These are phyloP conservation scores for Paramormyrops hopkinsi DNA, from an alignment of 2,797 vertebrate genomes.

Conservation along the genomic window DNA sequence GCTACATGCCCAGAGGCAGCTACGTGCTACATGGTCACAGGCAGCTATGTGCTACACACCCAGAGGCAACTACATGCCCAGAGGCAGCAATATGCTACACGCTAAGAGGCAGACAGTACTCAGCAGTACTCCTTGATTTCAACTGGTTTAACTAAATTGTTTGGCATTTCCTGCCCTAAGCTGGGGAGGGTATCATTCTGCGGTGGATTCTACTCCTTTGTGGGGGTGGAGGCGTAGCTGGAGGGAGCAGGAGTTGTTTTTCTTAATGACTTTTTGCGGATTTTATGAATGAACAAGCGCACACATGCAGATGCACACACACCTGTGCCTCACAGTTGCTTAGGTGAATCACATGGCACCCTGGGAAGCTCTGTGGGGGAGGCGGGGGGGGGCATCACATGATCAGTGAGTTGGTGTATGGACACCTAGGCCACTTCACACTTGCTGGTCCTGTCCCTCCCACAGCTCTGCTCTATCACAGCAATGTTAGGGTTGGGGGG, in stretches of 20 bases:
- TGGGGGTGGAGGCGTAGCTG: neutral
- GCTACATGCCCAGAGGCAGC: too few species aligned
- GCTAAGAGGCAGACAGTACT: neutral
- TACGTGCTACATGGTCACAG: too few species aligned
- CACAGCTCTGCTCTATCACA: constrained; percentile 47
- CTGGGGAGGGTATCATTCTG: neutral
- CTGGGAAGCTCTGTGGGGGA: neutral
- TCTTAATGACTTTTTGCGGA: neutral
- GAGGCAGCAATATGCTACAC: neutral
- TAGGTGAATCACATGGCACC: neutral
- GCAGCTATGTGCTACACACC: neutral
- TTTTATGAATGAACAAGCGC: neutral
- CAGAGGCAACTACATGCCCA: neutral
- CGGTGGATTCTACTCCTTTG: neutral
- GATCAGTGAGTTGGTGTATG: constrained; percentile 33
- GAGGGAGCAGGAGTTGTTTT: neutral
- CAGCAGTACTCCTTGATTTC: neutral
- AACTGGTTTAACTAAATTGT: neutral
- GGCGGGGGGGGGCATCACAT: constrained; percentile 43
- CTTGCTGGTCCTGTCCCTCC: constrained; percentile 17
- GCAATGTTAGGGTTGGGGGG: neutral
- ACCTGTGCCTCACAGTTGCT: neutral
- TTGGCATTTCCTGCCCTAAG: constrained; percentile 8
- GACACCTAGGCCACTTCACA: constrained; percentile 16
- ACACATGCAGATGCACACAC: neutral